phyloP scores from a whole-genome alignment of 2,888 invertebrate species.

The Platerodrilus igneus region DNA sequence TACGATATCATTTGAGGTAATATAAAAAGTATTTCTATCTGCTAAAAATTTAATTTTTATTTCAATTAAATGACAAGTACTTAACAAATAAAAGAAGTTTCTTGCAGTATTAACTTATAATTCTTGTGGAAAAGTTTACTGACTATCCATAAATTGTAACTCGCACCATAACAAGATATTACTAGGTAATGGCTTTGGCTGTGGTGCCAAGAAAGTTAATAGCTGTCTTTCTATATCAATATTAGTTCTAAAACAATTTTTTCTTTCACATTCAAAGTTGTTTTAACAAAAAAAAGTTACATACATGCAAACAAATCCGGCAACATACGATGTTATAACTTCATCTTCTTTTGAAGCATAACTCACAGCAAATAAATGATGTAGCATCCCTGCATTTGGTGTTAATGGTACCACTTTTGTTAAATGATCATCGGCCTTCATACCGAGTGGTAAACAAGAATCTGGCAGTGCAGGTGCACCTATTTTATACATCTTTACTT shows the following conservation, averaged over 20 bases:
- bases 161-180: slow-evolving; percentile 84
- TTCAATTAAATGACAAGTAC: too few relatives aligned
- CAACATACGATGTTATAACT: slow-evolving; percentile 79
- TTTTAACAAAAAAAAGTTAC: slow-evolving; percentile 42
- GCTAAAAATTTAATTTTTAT: too few relatives aligned
- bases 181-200: slow-evolving; percentile 88
- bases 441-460: slow-evolving; percentile 94
- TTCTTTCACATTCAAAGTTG: slow-evolving; percentile 7
- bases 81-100: too few relatives aligned
- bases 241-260: slow-evolving; percentile 64
- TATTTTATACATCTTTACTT: slow-evolving; percentile 88
- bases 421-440: slow-evolving; percentile 87
- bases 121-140: too few relatives aligned
- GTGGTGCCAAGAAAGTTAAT: slow-evolving; percentile 87
- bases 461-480: slow-evolving; percentile 90
- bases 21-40: too few relatives aligned
- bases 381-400: slow-evolving; percentile 71
- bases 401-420: slow-evolving; percentile 82
- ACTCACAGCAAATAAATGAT: slow-evolving; percentile 86
- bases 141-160: slow-evolving; percentile 91
- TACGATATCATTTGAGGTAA: too few relatives aligned
- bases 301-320: slow-evolving; percentile 90
- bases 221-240: slow-evolving; percentile 85
- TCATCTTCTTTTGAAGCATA: slow-evolving; percentile 79
- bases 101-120: too few relatives aligned